Evolutionary conservation across 2,888 invertebrate genomes (phyloP), one percentile per base, ranked within the genome.

Genomic region (Leucophora obtusa): DNA sequence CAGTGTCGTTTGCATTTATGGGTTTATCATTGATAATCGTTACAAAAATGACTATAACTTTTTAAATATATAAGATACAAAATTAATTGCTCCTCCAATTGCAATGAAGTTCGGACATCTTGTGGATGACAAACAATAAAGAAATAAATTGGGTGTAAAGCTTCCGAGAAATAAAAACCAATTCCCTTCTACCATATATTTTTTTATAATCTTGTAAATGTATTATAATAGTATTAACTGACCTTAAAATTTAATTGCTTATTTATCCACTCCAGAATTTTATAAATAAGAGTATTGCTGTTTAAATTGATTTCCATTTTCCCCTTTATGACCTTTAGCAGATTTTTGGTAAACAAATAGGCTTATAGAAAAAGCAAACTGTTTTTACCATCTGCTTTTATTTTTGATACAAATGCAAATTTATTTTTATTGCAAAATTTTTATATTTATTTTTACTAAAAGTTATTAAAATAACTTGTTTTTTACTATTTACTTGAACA

Each of bases 401-500:
- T 38, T 14, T 9, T 38, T 14, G 38, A 38, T 6, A 4, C 11
- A 38, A 38, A 38, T 2, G 2, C 38, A 38, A 38, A 1, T 2
- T 38, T 38, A 38, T 14, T 28, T 47, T 33, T 76, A 58, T 63
- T 76, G 63, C 11, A 72, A 76, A 80, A 62, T 58, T 56, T 71
- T n/a, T 71, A 28, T 69, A 69, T 76, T 62, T 72, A 35, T 28
- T 71, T 59, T 50, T 54, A 50, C 60, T 72, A 68, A 66, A 73
- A 76, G 43, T 80, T 69, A 77, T 54, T 54, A 53, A 63, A 73
- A 63, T 77, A 72, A 63, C 50, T 69, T 68, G 17, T 15, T 33
- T 28, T 65, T 79, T 70, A 54, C 43, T 73, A 50, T 68, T 74
- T 60, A 21, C 73, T 77, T 78, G 76, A 68, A 59, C 54, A 69